phyloP scores from a whole-genome alignment of 2,113 vertebrate species.

The Dromaius novaehollandiae region DNA sequence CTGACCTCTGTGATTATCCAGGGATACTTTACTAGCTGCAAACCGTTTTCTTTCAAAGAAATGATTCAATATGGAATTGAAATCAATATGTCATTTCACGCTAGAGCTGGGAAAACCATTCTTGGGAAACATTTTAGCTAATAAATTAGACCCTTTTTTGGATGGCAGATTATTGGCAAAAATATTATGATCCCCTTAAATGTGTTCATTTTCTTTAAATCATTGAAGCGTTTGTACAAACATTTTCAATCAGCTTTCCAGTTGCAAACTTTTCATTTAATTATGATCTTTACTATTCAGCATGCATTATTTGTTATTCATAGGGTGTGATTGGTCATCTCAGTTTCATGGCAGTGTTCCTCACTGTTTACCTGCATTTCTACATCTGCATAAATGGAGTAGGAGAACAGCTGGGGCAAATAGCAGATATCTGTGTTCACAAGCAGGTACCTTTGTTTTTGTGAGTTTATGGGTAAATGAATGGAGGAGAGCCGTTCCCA shows the following conservation, averaged over 20 bases:
- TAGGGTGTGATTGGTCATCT: background rate
- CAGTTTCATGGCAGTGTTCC: background rate
- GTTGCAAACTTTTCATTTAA: background rate
- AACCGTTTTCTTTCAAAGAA: conserved; percentile 18
- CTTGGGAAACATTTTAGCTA: conserved; percentile 8
- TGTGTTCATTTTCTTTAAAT: background rate
- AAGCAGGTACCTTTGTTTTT: background rate
- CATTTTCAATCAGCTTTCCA: background rate
- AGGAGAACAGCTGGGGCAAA: background rate
- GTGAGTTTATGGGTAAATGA: background rate
- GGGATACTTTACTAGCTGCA: conserved; percentile 10
- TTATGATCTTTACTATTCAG: background rate
- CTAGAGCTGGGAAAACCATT: background rate
- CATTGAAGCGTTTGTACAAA: background rate
- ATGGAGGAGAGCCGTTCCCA: background rate
- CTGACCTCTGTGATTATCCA: conserved; percentile 32
- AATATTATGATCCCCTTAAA: background rate
- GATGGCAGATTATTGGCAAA: background rate
- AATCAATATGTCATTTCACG: background rate
- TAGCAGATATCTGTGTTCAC: background rate
- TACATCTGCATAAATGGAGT: background rate
- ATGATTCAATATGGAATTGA: conserved; percentile 26
- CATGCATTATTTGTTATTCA: background rate
- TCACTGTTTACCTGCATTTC: background rate
- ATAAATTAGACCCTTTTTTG: background rate